Evolutionary conservation across 1,140 invertebrate species (phyloP), one percentile per base, ranked within the genome.

Genomic region (Patella vulgata): DNA sequence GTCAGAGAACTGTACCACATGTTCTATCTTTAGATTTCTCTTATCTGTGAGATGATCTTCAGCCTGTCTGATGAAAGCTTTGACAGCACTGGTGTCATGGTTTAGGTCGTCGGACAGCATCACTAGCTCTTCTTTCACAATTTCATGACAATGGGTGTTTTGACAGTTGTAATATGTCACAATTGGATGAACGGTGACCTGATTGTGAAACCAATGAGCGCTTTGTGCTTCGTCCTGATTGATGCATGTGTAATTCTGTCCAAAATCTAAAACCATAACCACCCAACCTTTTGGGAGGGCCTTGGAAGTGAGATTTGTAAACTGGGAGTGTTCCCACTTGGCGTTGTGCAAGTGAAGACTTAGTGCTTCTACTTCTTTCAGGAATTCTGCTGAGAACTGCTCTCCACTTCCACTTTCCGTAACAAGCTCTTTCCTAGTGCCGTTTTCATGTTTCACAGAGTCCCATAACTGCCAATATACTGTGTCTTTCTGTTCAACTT

Each of bases 81-180:
- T 46, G 3, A 73, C 68, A 44, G 59, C 63, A 52, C 43, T 23
- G 28, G 33, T 47, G 47, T 73, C 63, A 61, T 70, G 70, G 42
- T 19, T 59, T 33, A 48, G 46, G 42, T 73, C 70, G 40, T 53
- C 33, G 11, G 51, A 61, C 3, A 73, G 54, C 42, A 54, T 66
- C 3, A 61, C 40, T 17, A 70, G 17, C 14, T 43, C 50, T 44
- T 70, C 63, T 36, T 54, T 54, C 3, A 63, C 46, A 12, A 27
- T 44, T 19, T 65, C 27, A 21, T 53, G 17, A 28, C 59, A 62
- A 2, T 8, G 6, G 27, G 39, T 57, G 48, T 8, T 11, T 36
- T 28, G 60, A 44, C 69, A 68, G 8, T 25, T 52, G 33, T 71
- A 64, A 33, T 66, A 66, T 14, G 40, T n/a, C 12, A 68, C 61